phyloP scores from a whole-genome alignment of 2,888 invertebrate species.

The Cryptophagus acutangulus region DNA sequence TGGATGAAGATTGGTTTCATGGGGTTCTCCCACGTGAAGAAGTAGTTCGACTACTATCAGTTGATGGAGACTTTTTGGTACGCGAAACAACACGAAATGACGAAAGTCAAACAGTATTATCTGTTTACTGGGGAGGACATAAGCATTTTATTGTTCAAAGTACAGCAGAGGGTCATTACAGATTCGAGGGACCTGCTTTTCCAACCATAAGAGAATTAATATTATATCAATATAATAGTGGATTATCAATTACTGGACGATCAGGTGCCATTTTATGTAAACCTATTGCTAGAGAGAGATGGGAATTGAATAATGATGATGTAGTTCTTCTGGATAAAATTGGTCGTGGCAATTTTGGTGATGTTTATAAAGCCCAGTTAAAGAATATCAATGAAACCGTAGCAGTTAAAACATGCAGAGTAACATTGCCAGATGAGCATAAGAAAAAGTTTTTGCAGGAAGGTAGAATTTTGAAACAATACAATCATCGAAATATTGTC shows the following conservation, averaged over 20 bases:
- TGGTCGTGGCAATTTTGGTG: constrained; percentile 95
- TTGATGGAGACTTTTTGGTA: constrained; percentile 91
- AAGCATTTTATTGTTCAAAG: constrained; percentile 97
- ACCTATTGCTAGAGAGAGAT: constrained; percentile 83
- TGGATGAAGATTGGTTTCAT: constrained; percentile 96
- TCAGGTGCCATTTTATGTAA: constrained; percentile 84
- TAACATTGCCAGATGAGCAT: constrained; percentile 87
- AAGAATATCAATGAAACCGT: constrained; percentile 80
- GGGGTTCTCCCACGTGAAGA: constrained; percentile 94
- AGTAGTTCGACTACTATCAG: constrained; percentile 83
- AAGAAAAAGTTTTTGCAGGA: constrained; percentile 94
- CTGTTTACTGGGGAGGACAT: constrained; percentile 93
- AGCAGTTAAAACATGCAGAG: constrained; percentile 92
- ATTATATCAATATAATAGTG: constrained; percentile 80
- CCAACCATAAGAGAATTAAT: constrained; percentile 90
- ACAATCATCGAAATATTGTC: constrained; percentile 95
- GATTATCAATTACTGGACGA: constrained; percentile 83
- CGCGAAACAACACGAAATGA: constrained; percentile 89
- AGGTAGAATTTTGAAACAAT: constrained; percentile 91
- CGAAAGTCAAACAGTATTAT: constrained; percentile 87
- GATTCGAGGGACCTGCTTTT: constrained; percentile 92
- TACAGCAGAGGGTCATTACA: constrained; percentile 85
- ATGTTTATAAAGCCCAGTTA: constrained; percentile 88
- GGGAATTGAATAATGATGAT: constrained; percentile 96
- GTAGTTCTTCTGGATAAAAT: constrained; percentile 88